A percentile compares a stretch with the other conserved stretches of the same genome.
phyloP scores from a whole-genome alignment of 2,888 invertebrate species.

The Troides helena region DNA sequence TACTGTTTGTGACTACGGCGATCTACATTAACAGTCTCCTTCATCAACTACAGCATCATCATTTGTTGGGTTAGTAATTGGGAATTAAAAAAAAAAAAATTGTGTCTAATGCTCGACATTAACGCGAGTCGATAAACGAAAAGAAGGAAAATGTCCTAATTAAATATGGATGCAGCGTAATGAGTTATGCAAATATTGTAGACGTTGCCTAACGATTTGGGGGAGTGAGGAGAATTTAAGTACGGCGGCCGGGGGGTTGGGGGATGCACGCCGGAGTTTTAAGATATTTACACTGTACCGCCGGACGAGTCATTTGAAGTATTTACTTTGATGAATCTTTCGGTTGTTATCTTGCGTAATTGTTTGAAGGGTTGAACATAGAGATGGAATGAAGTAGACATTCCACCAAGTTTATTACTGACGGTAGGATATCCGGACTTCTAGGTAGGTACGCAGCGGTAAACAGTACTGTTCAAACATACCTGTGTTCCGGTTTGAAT shows the following conservation, averaged over 20 bases:
- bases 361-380: constrained; percentile 53
- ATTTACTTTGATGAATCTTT: constrained; percentile 37
- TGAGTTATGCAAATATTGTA: constrained; percentile 57
- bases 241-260: constrained; percentile 21
- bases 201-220: constrained; percentile 30
- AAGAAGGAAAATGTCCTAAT: constrained; percentile 73
- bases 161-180: constrained; percentile 78
- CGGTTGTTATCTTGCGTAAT: constrained; percentile 37
- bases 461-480: no score
- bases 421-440: no score
- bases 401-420: background rate
- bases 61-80: no score
- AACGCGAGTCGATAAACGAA: constrained; percentile 38
- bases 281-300: constrained; percentile 29
- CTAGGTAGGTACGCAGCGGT: no score
- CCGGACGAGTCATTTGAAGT: constrained; percentile 33
- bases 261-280: constrained; percentile 33
- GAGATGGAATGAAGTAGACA: constrained; percentile 35
- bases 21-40: no score
- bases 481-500: no score
- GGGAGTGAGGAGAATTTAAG: constrained; percentile 22
- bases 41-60: no score
- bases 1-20: no score
- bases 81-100: no score
- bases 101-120: constrained; percentile 5